phyloP scores from a whole-genome alignment of 2,888 invertebrate genomes.

The Drosophila prostipennis region DNA sequence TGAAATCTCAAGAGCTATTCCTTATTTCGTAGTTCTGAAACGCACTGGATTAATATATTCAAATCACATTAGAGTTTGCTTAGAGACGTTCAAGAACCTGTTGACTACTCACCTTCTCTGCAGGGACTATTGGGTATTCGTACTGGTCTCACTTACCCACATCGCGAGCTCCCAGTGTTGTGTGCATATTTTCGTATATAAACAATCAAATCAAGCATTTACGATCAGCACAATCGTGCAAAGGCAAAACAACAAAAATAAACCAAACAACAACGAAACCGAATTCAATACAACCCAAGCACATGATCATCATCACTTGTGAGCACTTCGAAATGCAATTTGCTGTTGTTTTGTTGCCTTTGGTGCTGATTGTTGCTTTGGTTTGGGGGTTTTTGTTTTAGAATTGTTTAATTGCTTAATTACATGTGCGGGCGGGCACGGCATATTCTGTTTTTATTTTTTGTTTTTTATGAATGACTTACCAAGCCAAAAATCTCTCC shows the following conservation, averaged over 20 bases:
- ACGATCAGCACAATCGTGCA: slow-evolving; percentile 71
- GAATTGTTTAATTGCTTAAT: slow-evolving; percentile 57
- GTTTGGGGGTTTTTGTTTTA: slow-evolving; percentile 21
- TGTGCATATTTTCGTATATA: slow-evolving; percentile 60
- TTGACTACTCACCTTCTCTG: slow-evolving; percentile 10
- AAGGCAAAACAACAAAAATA: slow-evolving; percentile 30
- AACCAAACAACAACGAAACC: slow-evolving; percentile 24
- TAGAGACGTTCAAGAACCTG: slow-evolving; percentile 13
- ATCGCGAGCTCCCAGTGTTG: slow-evolving; percentile 47
- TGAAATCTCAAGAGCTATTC: slow-evolving; percentile 2
- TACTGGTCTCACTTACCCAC: slow-evolving; percentile 19
- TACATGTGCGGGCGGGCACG: slow-evolving; percentile 42
- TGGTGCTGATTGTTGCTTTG: slow-evolving; percentile 26
- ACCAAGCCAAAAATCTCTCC: slow-evolving; percentile 10
- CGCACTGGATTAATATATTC: slow-evolving; percentile 4
- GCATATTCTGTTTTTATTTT: slow-evolving; percentile 34
- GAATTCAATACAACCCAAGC: slow-evolving; percentile 41
- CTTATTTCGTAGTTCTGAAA: neutral
- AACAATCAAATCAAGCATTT: slow-evolving; percentile 75
- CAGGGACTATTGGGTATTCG: slow-evolving; percentile 16
- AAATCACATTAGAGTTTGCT: slow-evolving; percentile 10
- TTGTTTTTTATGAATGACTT: slow-evolving; percentile 33
- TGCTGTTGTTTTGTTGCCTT: slow-evolving; percentile 21
- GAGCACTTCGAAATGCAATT: slow-evolving; percentile 59
- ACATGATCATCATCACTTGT: slow-evolving; percentile 67